Base-by-base conservation (phyloP, 2,113 vertebrate genomes). In the Perca fluviatilis region DNA sequence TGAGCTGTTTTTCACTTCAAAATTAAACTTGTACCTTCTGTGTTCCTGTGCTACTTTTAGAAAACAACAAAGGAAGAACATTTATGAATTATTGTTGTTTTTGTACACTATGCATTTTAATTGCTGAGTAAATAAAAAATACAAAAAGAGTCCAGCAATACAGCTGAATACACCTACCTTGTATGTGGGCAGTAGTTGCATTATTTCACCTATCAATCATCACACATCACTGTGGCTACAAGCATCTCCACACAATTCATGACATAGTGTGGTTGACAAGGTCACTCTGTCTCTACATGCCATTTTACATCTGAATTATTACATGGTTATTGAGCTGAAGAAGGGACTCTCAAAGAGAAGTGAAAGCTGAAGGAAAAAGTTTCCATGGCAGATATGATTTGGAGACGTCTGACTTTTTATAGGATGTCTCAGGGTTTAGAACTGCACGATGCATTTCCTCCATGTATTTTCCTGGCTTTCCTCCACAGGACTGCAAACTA, bases 21-120 rank as follows among this genome's bases (percentile, higher is more conserved):
- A 51, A 76, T 60, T 43, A 74, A 71, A 75, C 68, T 78, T 61
- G 66, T 65, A 70, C 74, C 58, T 53, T 16, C 58, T 74, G 33
- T 68, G 16, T 13, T 65, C 19, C 60, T 18, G 13, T 10, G 70
- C 80, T 90, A 86, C 82, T 77, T 86, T 77, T 79, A 79, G 80
- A 73, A 68, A 62, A 81, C 77, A 84, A 84, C 83, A 88, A 77
- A 84, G 64, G 53, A 23, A 43, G 21, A 74, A 36, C 49, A 58
- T 30, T 77, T 67, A 68, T 71, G 30, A 73, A 57, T 80, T 33
- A 57, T 71, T 67, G 36, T 50, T 70, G 23, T 61, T 79, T 75
- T 50, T 72, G 58, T 10, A 18, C 49, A 27, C 33, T 33, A 19
- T 85, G 77, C 71, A 82, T 86, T 86, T 71, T 77, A 84, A 77